phyloP scores from a whole-genome alignment of 2,888 invertebrate genomes.

The Morinoia aosen region DNA sequence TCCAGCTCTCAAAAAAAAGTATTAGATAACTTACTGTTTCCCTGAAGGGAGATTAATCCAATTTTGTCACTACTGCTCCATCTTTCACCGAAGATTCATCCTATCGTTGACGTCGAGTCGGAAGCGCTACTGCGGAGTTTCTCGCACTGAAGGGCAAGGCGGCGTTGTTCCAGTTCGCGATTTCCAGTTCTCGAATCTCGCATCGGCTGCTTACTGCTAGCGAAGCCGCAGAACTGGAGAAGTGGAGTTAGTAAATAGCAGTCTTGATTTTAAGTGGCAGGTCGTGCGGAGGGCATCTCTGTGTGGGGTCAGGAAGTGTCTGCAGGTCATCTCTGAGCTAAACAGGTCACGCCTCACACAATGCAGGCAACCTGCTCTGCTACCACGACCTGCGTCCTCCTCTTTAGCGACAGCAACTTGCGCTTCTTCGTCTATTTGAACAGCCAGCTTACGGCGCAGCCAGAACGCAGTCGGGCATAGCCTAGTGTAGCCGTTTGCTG shows the following conservation, averaged over 20 bases:
- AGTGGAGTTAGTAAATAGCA: background rate
- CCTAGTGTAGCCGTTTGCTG: background rate
- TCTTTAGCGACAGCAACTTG: background rate
- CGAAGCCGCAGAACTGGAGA: background rate
- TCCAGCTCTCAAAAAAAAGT: background rate
- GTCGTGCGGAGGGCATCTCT: background rate
- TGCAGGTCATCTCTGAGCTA: constrained; percentile 10
- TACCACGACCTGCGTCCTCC: background rate
- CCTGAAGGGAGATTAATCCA: background rate
- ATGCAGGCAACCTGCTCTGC: constrained; percentile 12
- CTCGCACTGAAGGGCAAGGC: too few relatives aligned
- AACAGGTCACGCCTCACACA: constrained; percentile 14
- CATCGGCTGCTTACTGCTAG: background rate
- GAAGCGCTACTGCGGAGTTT: background rate
- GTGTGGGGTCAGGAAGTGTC: constrained; percentile 37
- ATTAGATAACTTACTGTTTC: background rate
- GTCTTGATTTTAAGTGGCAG: constrained; percentile 33
- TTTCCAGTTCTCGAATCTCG: background rate
- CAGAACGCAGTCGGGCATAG: background rate
- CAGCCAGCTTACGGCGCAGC: background rate
- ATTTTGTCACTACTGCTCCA: background rate
- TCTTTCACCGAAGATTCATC: background rate
- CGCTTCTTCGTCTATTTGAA: background rate
- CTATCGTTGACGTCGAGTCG: background rate
- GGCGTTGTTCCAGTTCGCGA: background rate